Base-by-base conservation (phyloP, 2,797 vertebrate genomes). In the Hemibagrus guttatus region DNA sequence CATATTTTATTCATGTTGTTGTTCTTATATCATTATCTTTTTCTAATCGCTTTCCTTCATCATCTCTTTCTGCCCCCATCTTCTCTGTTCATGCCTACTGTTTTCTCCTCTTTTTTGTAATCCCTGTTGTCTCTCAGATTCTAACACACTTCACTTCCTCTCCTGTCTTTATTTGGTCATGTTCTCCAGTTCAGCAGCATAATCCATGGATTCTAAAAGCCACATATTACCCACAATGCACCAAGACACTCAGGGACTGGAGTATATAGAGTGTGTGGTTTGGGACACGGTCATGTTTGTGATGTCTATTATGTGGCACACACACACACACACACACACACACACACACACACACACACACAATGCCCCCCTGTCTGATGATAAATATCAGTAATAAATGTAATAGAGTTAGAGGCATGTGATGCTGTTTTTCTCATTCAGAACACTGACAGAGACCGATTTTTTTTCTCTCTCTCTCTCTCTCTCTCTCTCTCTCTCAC, bases 361-460 rank as follows among this genome's bases (percentile, higher is more conserved):
- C 28, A 35, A 8, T 46, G n/a, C n/a, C n/a, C n/a, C 46, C 46
- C 71, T 88, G 81, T 82, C 39, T 83, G 21, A 79, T 89, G 89
- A 90, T 90, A 86, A 79, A 88, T 88, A 63, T 84, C 88, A 79
- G 89, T 84, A 90, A 88, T 88, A 86, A 84, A 87, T 66, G 56
- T 79, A 81, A 63, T 63, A 63, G 35, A 46, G 56, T 63, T 81
- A 63, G 31, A 81, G 79, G 42, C 13, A 0, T 14, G 23, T 63
- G 79, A 6, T 86, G 68, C 81, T 63, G 72, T 82, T 88, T 78
- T 72, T 82, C 84, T 78, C 82, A 78, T 72, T 86, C 68, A 81
- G 59, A 26, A 80, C 69, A 68, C 61, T 85, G 83, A 87, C 83
- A 79, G 85, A 89, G 85, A 87, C 81, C 82, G 26, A 75, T 52